Conservation (phyloP, 1,140 invertebrate genomes). For the Drosophila nasuta region DNA sequence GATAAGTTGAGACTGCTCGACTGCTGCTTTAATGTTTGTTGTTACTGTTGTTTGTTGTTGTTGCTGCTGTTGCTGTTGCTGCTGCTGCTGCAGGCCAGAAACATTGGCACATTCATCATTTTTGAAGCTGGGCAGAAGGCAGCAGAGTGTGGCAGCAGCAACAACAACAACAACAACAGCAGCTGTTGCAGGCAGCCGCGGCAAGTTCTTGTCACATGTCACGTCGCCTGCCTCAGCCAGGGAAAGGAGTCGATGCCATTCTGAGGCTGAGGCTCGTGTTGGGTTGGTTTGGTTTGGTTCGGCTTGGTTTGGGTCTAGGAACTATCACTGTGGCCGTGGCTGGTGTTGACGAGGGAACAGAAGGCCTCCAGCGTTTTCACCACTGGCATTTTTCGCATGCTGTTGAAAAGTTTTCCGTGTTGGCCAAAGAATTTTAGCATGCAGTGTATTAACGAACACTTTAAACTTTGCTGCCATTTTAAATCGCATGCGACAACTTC, state of each 20-base stretch:
- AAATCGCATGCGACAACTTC: neutral
- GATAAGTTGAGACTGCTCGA: constrained; percentile 48
- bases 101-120: constrained; percentile 83
- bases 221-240: constrained; percentile 59
- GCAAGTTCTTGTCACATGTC: constrained; percentile 82
- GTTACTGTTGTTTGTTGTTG: neutral
- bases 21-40: constrained; percentile 3
- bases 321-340: neutral
- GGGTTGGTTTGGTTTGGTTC: too few species aligned
- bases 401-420: constrained; percentile 40
- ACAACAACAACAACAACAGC: constrained; percentile 9
- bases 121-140: constrained; percentile 54
- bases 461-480: constrained; percentile 23
- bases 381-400: constrained; percentile 39
- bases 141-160: constrained; percentile 52
- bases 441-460: constrained; percentile 32
- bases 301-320: neutral
- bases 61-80: neutral
- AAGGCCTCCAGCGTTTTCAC: constrained; percentile 23
- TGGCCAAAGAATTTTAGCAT: constrained; percentile 24
- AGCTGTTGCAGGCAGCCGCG: constrained; percentile 58
- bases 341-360: constrained; percentile 21
- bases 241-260: constrained; percentile 7
- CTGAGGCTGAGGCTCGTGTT: neutral
- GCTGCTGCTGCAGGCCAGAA: constrained; percentile 56